Base-by-base conservation (phyloP, 2,797 vertebrate genomes). In the Siniperca scherzeri region DNA sequence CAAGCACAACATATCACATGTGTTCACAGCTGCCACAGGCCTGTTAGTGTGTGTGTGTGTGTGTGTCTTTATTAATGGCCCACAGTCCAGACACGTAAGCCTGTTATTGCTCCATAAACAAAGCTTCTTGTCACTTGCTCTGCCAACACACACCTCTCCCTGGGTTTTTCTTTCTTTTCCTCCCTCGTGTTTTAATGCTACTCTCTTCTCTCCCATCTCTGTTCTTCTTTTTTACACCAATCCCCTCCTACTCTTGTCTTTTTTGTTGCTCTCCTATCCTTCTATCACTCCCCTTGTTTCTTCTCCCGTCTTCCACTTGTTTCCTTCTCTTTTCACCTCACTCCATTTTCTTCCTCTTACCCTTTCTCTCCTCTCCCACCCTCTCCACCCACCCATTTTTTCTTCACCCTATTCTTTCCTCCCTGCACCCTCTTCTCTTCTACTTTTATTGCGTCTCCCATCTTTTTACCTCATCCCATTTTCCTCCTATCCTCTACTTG, bases 51-150 rank as follows among this genome's bases (percentile, higher is more conserved):
- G 25, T 69, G n/a, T 42, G 6, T 42, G 11, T 42, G 60, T 72
- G 53, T 70, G 66, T 59, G 72, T 55, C 14, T 66, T n/a, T 66
- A 11, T 73, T 70, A 71, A 73, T 62, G 55, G 33, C n/a, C 25
- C 46, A 22, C 60, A 50, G 65, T 77, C 50, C 67, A 85, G 82
- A 90, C 81, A 74, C 70, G 62, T 68, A 59, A 78, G 50, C 57
- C 66, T 78, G 68, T 85, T 75, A 83, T 59, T 83, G 80, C 84
- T 76, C 71, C 44, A 80, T 91, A 84, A 91, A 79, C 55, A 76
- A 82, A 82, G 74, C 81, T 56, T 6, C 60, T 59, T 76, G 83
- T 85, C 87, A 27, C 44, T 12, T 3, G 33, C 61, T 81, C 52
- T 48, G 78, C 72, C 60, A 74, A 48, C 74, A 13, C 77, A 33